A percentile compares a stretch with the other conserved stretches of the same genome.
These are phyloP conservation scores for Diplosoma virens DNA, from an alignment of 23 tunicate species.

Conservation along the genomic window DNA sequence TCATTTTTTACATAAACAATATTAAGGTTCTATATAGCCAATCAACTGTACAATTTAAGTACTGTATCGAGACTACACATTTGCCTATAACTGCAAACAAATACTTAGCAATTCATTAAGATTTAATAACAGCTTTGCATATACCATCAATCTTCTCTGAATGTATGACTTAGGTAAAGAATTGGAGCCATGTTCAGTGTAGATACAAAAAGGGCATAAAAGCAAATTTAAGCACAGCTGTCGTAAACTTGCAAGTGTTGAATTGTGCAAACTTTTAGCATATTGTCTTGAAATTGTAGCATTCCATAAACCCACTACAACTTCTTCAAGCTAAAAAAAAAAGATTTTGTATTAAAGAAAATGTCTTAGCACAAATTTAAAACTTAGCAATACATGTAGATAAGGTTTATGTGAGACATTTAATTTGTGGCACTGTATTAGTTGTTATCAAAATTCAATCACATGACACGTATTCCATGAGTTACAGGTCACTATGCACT, in stretches of 20 bases:
- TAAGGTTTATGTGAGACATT: too few species aligned
- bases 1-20: too few species aligned
- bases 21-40: too few species aligned
- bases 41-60: too few species aligned
- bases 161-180: slow-evolving; percentile 4
- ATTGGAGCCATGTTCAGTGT: background rate
- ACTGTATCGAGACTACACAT: too few species aligned
- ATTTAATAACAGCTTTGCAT: background rate
- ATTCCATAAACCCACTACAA: slow-evolving; percentile 59
- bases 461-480: too few species aligned
- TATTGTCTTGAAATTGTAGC: slow-evolving; percentile 45
- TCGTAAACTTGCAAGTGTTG: slow-evolving; percentile 31
- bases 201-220: slow-evolving; percentile 29
- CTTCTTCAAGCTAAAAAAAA: slow-evolving; percentile 50
- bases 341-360: background rate
- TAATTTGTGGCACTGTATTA: too few species aligned
- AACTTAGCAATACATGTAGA: too few species aligned
- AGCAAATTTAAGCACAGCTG: slow-evolving; percentile 63
- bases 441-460: too few species aligned
- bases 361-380: background rate
- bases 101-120: too few species aligned
- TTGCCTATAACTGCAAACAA: too few species aligned
- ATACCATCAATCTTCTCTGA: slow-evolving; percentile 43
- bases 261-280: slow-evolving; percentile 23
- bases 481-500: too few species aligned